Evolutionary conservation across 2,113 vertebrate species (phyloP), one percentile per base, ranked within the genome.

Genomic region (Xyliphius kryptos): DNA sequence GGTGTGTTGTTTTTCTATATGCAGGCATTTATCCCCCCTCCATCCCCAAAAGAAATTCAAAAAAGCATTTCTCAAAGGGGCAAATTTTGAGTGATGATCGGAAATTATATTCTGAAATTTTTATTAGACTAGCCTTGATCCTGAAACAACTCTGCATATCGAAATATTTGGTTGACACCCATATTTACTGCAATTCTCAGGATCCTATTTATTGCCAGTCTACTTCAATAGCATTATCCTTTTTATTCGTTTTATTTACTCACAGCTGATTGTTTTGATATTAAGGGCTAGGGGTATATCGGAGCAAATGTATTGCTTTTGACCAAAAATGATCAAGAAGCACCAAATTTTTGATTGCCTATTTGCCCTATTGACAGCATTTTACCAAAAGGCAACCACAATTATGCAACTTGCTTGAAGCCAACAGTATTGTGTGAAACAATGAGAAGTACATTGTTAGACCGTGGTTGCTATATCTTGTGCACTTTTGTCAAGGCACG

Each of bases 21-120:
- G 88, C 85, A 87, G 85, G 73, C 74, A 89, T 91, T 87, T 85
- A 81, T 80, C 84, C 66, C 55, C 78, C 85, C 84, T 92, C 88
- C 86, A 79, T 21, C 74, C 55, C 83, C 83, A 83, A 86, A 87
- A 86, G 82, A 85, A 80, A 79, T 78, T 46, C 32, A 69, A 79
- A 76, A 53, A 76, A 69, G 74, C 77, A 74, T 83, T 77, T 74
- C 53, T 73, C 74, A 71, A 71, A 53, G 62, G 68, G 67, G 53
- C 68, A 66, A 49, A 69, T 70, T 73, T 75, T 56, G 66, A 73
- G 77, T 68, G 75, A 47, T 67, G 52, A 61, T 68, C 71, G 77
- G 72, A 80, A 80, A 79, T 81, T 77, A 66, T 68, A 76, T 74
- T 79, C 79, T 78, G 67, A 73, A 76, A 65, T 44, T 32, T 72